These are phyloP conservation scores for Spatulosminthurus flaviceps DNA, from an alignment of 2,888 invertebrate species.

Conservation along the genomic window DNA sequence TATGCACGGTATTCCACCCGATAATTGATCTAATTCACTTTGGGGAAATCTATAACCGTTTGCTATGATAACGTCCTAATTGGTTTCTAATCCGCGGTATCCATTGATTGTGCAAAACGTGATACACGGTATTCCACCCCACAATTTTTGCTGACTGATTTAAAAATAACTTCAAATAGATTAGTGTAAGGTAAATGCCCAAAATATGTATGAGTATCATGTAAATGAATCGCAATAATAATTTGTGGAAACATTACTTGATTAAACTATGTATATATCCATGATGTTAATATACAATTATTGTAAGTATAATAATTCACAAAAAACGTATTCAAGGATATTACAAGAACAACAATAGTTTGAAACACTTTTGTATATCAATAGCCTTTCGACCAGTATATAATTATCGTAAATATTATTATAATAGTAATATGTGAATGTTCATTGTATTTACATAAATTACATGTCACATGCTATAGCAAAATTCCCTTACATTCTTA, in stretches of 20 bases:
- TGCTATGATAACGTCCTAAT: too few species aligned
- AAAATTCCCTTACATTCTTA: background rate
- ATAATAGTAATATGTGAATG: background rate
- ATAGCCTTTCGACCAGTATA: slow-evolving; percentile 10
- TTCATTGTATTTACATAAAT: background rate
- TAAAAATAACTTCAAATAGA: too few species aligned
- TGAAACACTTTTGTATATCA: slow-evolving; percentile 18
- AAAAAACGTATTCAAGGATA: slow-evolving; percentile 36
- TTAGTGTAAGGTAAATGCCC: too few species aligned
- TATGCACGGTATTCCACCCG: too few species aligned
- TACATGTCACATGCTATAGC: background rate
- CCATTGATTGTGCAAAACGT: too few species aligned
- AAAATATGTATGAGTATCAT: background rate
- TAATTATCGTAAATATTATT: background rate
- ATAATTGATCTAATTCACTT: too few species aligned
- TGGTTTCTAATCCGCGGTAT: too few species aligned
- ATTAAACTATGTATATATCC: background rate
- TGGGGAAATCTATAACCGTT: too few species aligned
- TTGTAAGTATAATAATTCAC: slow-evolving; percentile 33
- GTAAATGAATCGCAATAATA: too few species aligned
- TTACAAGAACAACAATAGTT: slow-evolving; percentile 20
- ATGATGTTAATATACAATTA: slow-evolving; percentile 6
- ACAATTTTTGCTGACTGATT: too few species aligned
- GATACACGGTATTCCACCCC: too few species aligned
- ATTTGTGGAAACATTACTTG: background rate